Evolutionary conservation across 1,140 invertebrate genomes (phyloP).

Genomic region (Palaemon carinicauda): DNA sequence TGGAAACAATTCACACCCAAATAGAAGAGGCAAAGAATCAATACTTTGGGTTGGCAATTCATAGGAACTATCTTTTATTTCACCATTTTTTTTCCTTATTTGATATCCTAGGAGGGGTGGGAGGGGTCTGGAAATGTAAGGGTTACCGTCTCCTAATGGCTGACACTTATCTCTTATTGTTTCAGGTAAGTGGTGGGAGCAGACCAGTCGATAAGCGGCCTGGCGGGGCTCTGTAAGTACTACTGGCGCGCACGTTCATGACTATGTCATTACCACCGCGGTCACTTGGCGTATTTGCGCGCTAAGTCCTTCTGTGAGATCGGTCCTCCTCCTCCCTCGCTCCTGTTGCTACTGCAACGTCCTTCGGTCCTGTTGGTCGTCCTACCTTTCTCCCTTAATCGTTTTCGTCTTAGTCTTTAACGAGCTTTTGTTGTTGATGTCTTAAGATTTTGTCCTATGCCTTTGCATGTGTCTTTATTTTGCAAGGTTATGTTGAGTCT

Average conservation of each 20-base stretch:
- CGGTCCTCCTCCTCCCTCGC: background rate
- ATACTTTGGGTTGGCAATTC: no score
- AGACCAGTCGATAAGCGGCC: background rate
- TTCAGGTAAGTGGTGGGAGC: background rate
- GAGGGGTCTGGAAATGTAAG: background rate
- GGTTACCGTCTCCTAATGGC: background rate
- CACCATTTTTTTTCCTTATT: background rate
- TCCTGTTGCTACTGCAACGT: background rate
- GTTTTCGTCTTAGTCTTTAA: background rate
- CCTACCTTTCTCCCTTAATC: background rate
- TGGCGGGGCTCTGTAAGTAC: background rate
- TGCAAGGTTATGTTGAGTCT: no score
- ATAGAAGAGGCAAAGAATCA: no score
- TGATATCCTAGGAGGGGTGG: background rate
- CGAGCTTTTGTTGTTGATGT: background rate
- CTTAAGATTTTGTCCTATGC: background rate
- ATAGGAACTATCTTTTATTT: no score
- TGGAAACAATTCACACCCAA: no score
- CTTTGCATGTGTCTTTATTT: no score
- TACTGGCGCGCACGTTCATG: background rate
- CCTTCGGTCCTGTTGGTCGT: background rate
- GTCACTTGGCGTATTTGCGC: background rate
- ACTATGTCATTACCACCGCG: background rate
- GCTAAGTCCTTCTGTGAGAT: slow-evolving; percentile 3
- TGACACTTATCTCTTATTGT: background rate